phyloP scores from a whole-genome alignment of 2,888 invertebrate genomes.

The Brachycybe producta region DNA sequence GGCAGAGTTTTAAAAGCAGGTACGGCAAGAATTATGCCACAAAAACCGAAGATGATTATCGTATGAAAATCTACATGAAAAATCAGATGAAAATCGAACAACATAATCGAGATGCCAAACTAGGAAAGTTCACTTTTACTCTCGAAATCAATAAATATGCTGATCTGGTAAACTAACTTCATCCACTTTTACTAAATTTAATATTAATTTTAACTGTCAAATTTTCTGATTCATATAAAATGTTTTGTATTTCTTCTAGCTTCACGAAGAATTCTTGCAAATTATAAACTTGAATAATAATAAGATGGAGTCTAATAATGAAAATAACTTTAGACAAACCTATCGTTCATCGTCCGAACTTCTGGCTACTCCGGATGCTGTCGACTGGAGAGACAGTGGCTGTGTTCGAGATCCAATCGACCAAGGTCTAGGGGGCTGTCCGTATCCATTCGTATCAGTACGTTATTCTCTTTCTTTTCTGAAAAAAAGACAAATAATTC shows the following conservation, averaged over 20 bases:
- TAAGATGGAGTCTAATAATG: background rate
- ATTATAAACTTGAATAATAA: too few species aligned
- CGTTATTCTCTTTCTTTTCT: slow-evolving; percentile 20
- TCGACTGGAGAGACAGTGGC: slow-evolving; percentile 69
- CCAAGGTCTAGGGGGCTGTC: slow-evolving; percentile 80
- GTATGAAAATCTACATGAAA: background rate
- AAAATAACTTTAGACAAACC: background rate
- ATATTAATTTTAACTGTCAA: background rate
- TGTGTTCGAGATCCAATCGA: slow-evolving; percentile 80
- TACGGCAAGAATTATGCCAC: background rate
- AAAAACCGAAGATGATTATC: background rate
- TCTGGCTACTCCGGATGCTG: background rate
- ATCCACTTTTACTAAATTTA: too few species aligned
- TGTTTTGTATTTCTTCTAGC: too few species aligned
- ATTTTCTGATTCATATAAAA: too few species aligned
- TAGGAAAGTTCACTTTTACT: background rate
- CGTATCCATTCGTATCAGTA: slow-evolving; percentile 83
- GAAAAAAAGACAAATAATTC: too few species aligned
- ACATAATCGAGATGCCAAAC: slow-evolving; percentile 2
- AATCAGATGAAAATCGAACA: background rate
- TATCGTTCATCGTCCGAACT: background rate
- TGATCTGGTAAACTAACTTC: too few species aligned
- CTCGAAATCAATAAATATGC: slow-evolving; percentile 16
- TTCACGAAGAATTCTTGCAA: too few species aligned
- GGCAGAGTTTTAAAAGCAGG: background rate